A percentile compares a stretch with the other conserved stretches of the same genome.
phyloP scores from a whole-genome alignment of 2,888 invertebrate species.

The Synergus gifuensis region DNA sequence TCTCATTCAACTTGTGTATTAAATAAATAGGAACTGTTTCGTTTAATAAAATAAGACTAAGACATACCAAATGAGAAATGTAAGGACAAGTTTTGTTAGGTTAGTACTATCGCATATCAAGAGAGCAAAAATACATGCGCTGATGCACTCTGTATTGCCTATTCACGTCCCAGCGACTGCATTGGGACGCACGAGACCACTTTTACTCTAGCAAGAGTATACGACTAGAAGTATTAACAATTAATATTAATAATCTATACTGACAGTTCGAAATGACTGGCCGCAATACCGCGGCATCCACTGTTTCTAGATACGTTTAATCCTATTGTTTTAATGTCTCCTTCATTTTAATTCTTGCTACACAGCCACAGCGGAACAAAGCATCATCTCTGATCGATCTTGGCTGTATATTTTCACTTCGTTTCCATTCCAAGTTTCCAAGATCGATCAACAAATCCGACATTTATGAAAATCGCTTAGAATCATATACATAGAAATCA shows the following conservation, averaged over 20 bases:
- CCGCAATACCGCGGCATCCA: slow-evolving; percentile 62
- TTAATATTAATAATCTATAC: slow-evolving; percentile 73
- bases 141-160: slow-evolving; percentile 75
- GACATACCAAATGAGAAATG: slow-evolving; percentile 76
- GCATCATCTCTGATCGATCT: slow-evolving; percentile 35
- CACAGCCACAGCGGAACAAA: slow-evolving; percentile 41
- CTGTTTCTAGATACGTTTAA: slow-evolving; percentile 48
- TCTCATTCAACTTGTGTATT: slow-evolving; percentile 66
- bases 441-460: slow-evolving; percentile 31
- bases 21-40: slow-evolving; percentile 63
- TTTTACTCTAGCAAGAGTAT: slow-evolving; percentile 77
- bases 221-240: slow-evolving; percentile 78
- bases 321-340: slow-evolving; percentile 37
- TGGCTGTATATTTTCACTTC: slow-evolving; percentile 38
- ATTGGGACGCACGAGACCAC: slow-evolving; percentile 74
- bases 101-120: slow-evolving; percentile 76
- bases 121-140: slow-evolving; percentile 71
- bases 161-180: slow-evolving; percentile 67
- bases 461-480: slow-evolving; percentile 14
- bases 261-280: slow-evolving; percentile 74
- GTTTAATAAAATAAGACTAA: slow-evolving; percentile 75
- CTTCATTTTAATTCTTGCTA: slow-evolving; percentile 38
- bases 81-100: slow-evolving; percentile 75
- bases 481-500: neutral
- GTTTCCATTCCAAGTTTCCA: slow-evolving; percentile 38